A percentile compares a stretch with the other conserved stretches of the same genome.
phyloP scores from a whole-genome alignment of 2,888 invertebrate genomes.

The Leucania comma region DNA sequence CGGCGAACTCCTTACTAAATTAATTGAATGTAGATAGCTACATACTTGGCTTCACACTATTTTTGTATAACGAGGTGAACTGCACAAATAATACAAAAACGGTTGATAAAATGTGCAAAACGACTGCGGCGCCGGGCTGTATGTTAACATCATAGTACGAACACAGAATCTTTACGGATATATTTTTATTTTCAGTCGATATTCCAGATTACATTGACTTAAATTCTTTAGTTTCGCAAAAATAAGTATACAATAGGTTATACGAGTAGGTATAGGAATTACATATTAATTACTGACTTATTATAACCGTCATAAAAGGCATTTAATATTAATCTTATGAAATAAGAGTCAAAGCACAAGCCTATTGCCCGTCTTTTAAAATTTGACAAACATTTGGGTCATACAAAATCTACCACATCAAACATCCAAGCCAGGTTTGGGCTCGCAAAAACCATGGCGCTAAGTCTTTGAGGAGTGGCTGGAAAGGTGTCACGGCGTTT shows the following conservation, averaged over 20 bases:
- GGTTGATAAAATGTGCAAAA: conserved; percentile 45
- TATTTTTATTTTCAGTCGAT: conserved; percentile 38
- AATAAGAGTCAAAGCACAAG: not conserved
- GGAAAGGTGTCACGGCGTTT: too few relatives aligned
- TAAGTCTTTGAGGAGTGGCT: too few relatives aligned
- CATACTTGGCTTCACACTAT: conserved; percentile 41
- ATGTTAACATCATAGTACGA: conserved; percentile 21
- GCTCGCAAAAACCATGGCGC: too few relatives aligned
- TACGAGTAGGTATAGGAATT: too few relatives aligned
- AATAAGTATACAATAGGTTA: too few relatives aligned
- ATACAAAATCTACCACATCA: not conserved
- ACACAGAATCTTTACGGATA: conserved; percentile 11
- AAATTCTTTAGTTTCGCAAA: not conserved
- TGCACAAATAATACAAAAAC: conserved; percentile 50
- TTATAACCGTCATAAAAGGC: not conserved
- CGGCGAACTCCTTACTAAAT: conserved; percentile 15
- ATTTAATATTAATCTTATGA: not conserved
- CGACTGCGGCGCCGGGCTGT: conserved; percentile 33
- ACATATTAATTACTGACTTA: not conserved
- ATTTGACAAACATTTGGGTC: too few relatives aligned
- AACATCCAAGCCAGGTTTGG: too few relatives aligned
- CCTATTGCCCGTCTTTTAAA: too few relatives aligned
- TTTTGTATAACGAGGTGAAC: conserved; percentile 54
- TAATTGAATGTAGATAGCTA: conserved; percentile 34
- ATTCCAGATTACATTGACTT: conserved; percentile 23